A percentile compares a stretch with the other conserved stretches of the same genome.
Evolutionary conservation across 1,140 invertebrate species (phyloP).

Genomic region (Phymorhynchus buccinoides): DNA sequence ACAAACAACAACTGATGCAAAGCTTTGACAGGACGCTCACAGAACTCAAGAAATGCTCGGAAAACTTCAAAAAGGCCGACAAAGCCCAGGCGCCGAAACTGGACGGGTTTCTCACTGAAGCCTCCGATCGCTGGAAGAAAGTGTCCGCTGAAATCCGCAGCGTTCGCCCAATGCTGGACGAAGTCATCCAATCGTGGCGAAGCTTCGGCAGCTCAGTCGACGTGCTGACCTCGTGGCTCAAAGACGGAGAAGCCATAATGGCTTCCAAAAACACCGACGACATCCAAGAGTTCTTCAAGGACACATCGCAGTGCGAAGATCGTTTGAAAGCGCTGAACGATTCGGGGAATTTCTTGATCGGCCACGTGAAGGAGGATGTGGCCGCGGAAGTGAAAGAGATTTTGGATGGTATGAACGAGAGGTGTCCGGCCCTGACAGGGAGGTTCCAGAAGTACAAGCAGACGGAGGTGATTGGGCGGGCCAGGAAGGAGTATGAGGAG

Average conservation of each 20-base stretch:
- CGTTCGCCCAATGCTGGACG: conserved; percentile 88
- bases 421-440: conserved; percentile 81
- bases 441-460: conserved; percentile 78
- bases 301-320: conserved; percentile 91
- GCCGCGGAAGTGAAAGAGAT: conserved; percentile 84
- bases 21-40: conserved; percentile 93
- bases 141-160: conserved; percentile 91
- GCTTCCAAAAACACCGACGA: neutral
- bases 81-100: conserved; percentile 84
- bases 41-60: conserved; percentile 92
- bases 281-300: conserved; percentile 80
- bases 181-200: conserved; percentile 90
- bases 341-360: conserved; percentile 89
- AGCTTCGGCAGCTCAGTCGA: conserved; percentile 83
- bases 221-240: conserved; percentile 86
- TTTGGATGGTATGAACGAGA: conserved; percentile 81
- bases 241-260: conserved; percentile 82
- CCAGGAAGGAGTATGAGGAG: conserved; percentile 84
- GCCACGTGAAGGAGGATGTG: conserved; percentile 87
- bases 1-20: conserved; percentile 91
- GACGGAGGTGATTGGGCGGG: conserved; percentile 87
- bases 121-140: conserved; percentile 89
- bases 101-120: conserved; percentile 88
- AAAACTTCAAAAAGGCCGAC: conserved; percentile 88
- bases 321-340: conserved; percentile 87